Base-by-base conservation (phyloP, 2,113 vertebrate genomes). In the Mastomys coucha region DNA sequence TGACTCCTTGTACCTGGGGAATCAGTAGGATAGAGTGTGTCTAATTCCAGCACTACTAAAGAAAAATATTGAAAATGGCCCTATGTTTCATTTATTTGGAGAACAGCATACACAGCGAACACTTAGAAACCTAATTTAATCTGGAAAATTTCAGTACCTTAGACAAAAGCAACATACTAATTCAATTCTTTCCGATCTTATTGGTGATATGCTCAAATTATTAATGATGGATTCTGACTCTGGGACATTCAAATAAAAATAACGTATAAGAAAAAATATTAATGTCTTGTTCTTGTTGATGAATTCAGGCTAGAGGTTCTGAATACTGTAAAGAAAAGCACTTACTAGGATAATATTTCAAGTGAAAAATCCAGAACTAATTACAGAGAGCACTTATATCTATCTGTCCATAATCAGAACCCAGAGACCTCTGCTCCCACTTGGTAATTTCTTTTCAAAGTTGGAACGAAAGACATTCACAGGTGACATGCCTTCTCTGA, bases 171-270 rank as follows among this genome's bases (percentile, higher is more conserved):
- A 80, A 53, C 11, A 7, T 78, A 33, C 56, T 49, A 24, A n/a
- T 9, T 91, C 45, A 91, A 65, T 90, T 70, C 8, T 65, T 84
- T 94, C 20, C 14, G 84, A 65, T 1, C 31, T 1, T 56, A 12
- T 78, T 84, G 56, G 36, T 90, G 13, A 36, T 6, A 12, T 78
- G 33, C 3, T 45, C 84, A 60, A 11, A 31, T 81, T 92, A 53
- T 95, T 92, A 91, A 86, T 82, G n/a, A 86, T 93, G 20, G 19
- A 78, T 86, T 22, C 42, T 95, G 70, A 84, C 73, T 90, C 53
- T 91, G 13, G 13, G 33, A 24, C 39, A 80, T 91, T 94, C 22
- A 89, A 72, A 19, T 92, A 81, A 92, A 90, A 93, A 82, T 77
- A 77, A 91, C 77, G 73, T 16, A 39, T 75, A 72, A 95, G 19